Evolutionary conservation across 2,888 invertebrate species (phyloP), one percentile per base, ranked within the genome.

Genomic region (Caenorhabditis panamensis): DNA sequence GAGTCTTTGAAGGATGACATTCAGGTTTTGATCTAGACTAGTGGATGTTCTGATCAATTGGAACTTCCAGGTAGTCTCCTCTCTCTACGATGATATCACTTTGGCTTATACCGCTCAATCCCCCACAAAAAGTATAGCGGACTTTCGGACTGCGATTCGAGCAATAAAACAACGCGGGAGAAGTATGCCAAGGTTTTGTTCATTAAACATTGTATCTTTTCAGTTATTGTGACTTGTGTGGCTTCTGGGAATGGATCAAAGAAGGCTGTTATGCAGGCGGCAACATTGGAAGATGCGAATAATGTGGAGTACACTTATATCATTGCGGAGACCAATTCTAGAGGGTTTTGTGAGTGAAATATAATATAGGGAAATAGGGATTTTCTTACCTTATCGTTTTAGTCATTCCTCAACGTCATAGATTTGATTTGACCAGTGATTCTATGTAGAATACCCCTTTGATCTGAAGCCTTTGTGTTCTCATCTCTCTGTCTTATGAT

Each of bases 231-330:
- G 3, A 56, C 63, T 0, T 81, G 81, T 37, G 68, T 81, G 24
- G 75, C 81, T 26, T 72, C 76, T 58, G 67, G 63, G 9, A 61
- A 64, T 20, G 81, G 80, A 11, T 63, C 59, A 5, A 77, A 80
- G 37, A 31, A 66, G 36, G 63, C 68, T n/a, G 69, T 83, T 41
- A 82, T 84, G 84, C 61, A 82, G 36, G 82, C 85, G 20, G 81
- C 80, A 1, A 37, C 62, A 22, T 54, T 82, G 13, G 75, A 76
- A 41, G 56, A 77, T 20, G 82, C 84, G 37, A 56, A 77, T 16
- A 82, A 11, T n/a, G 71, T 63, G 49, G 84, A 84, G 49, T 86
- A 69, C 66, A 76, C 83, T 13, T 86, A 78, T 62, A 79, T 86
- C 11, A 83, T 84, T 62, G 75, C 79, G n/a, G 82, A 77, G 36